phyloP scores from a whole-genome alignment of 2,888 invertebrate genomes.

The Drosophila mimetica region DNA sequence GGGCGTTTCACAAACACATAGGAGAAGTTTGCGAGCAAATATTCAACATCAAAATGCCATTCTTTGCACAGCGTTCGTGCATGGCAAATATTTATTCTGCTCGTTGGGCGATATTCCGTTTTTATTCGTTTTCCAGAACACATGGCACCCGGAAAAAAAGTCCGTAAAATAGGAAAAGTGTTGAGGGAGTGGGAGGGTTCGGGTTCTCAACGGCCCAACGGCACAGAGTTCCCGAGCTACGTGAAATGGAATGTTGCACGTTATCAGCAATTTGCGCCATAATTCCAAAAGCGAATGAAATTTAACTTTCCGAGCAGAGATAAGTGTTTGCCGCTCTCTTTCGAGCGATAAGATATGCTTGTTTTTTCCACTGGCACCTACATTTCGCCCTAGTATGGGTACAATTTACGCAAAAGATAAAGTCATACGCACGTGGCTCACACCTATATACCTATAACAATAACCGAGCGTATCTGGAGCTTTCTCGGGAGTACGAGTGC shows the following conservation, averaged over 20 bases:
- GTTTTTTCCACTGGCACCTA: constrained; percentile 27
- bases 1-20: constrained; percentile 25
- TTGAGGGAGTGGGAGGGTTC: constrained; percentile 2
- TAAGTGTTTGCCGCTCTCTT: constrained; percentile 50
- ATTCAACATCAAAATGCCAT: constrained; percentile 61
- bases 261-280: constrained; percentile 69
- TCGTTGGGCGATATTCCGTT: constrained; percentile 1
- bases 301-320: constrained; percentile 58
- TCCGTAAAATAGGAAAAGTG: not conserved
- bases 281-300: constrained; percentile 61
- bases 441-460: constrained; percentile 4
- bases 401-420: constrained; percentile 38
- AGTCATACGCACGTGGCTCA: constrained; percentile 33
- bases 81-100: constrained; percentile 47
- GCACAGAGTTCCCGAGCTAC: constrained; percentile 4
- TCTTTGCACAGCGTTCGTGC: constrained; percentile 58
- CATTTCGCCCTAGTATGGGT: constrained; percentile 3
- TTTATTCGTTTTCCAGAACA: constrained; percentile 15
- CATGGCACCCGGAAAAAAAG: constrained; percentile 30
- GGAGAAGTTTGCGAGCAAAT: constrained; percentile 37
- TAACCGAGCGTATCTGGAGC: constrained; percentile 27
- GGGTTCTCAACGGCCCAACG: constrained; percentile 7
- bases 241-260: constrained; percentile 39
- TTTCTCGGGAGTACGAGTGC: constrained; percentile 9
- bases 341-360: constrained; percentile 37